These are phyloP conservation scores for Pollachius pollachius DNA, from an alignment of 2,113 vertebrate genomes.

Conservation along the genomic window DNA sequence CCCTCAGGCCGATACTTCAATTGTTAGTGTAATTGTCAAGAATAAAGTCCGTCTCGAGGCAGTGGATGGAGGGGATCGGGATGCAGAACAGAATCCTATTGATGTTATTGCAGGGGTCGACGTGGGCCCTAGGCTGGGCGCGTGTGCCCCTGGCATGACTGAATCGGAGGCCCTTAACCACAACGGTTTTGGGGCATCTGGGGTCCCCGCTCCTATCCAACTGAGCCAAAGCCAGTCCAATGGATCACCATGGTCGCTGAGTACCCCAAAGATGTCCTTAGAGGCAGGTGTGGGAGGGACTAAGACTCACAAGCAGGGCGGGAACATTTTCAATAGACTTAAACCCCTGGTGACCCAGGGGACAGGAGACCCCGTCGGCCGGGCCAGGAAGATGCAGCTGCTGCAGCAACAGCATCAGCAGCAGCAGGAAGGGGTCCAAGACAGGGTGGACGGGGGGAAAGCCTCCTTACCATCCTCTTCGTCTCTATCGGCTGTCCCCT, in stretches of 20 bases:
- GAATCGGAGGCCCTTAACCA: conserved; percentile 68
- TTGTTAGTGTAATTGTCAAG: conserved; percentile 93
- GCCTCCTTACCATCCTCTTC: conserved; percentile 59
- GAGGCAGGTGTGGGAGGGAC: conserved; percentile 39
- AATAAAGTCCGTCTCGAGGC: conserved; percentile 86
- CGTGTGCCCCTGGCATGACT: conserved; percentile 59
- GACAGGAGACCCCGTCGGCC: conserved; percentile 71
- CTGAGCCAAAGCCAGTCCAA: conserved; percentile 71
- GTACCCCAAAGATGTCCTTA: conserved; percentile 62
- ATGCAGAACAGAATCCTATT: conserved; percentile 60
- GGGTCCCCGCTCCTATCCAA: conserved; percentile 57
- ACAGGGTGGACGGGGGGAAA: conserved; percentile 62
- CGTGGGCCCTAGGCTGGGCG: conserved; percentile 56
- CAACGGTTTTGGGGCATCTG: conserved; percentile 67
- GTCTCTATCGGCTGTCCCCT: conserved; percentile 51
- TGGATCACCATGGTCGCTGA: conserved; percentile 73
- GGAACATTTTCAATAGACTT: conserved; percentile 75
- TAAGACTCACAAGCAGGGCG: conserved; percentile 64
- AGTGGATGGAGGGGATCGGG: conserved; percentile 62
- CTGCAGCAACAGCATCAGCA: conserved; percentile 74
- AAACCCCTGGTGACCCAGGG: conserved; percentile 75
- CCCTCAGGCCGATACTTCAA: conserved; percentile 74
- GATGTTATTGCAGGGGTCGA: conserved; percentile 57
- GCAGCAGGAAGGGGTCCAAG: conserved; percentile 69
- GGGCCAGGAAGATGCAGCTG: conserved; percentile 75